These are phyloP conservation scores for Dasyornis broadbenti DNA, from an alignment of 2,113 vertebrate genomes.

Conservation along the genomic window DNA sequence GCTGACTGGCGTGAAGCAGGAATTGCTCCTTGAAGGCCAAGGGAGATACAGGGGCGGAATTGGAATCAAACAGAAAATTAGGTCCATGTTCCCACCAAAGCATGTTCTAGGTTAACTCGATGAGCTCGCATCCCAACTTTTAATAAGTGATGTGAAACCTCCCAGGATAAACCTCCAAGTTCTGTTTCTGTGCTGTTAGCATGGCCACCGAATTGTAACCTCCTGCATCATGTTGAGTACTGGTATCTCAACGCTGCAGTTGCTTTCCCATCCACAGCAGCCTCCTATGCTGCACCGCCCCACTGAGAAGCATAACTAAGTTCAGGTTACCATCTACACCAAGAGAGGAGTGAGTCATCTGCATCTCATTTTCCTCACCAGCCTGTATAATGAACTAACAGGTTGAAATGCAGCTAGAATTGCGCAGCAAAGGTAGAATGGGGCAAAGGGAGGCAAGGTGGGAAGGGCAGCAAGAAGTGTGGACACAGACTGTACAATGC, in stretches of 20 bases:
- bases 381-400: not conserved
- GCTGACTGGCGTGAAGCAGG: not conserved
- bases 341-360: slow-evolving; percentile 49
- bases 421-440: not conserved
- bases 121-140: not conserved
- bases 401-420: not conserved
- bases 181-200: too few relatives aligned
- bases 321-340: slow-evolving; percentile 38
- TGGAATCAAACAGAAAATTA: not conserved
- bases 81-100: not conserved
- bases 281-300: slow-evolving; percentile 64
- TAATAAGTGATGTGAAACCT: not conserved
- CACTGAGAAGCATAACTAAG: slow-evolving; percentile 59
- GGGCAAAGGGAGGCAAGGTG: not conserved
- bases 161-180: not conserved
- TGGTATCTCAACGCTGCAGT: not conserved
- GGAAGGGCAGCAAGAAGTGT: not conserved
- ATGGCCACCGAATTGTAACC: too few relatives aligned
- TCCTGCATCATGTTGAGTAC: not conserved
- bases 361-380: not conserved
- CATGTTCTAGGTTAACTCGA: not conserved
- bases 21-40: not conserved
- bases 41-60: not conserved
- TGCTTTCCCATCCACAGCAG: slow-evolving; percentile 56
- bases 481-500: not conserved